These are phyloP conservation scores for Machimus rusticus DNA, from an alignment of 2,888 invertebrate species.

Conservation along the genomic window DNA sequence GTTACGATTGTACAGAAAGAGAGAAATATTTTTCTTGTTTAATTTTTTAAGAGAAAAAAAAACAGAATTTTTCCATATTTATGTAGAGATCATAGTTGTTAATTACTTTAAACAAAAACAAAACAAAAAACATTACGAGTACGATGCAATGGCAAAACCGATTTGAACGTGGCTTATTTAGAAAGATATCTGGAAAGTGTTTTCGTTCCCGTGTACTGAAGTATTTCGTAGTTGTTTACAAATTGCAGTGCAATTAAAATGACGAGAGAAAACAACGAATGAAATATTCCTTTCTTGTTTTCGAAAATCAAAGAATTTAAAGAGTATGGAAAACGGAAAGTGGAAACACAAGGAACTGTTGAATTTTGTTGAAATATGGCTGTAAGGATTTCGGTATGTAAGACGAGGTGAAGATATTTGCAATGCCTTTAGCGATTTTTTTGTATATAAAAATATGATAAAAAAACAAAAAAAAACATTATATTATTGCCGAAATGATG, in stretches of 20 bases:
- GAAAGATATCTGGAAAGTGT: neutral
- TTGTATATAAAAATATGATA: constrained; percentile 1
- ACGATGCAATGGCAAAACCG: neutral
- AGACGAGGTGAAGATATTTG: neutral
- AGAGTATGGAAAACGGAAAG: neutral
- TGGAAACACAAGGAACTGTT: neutral
- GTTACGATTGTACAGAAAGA: constrained; percentile 1
- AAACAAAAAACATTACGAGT: neutral
- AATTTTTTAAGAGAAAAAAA: neutral
- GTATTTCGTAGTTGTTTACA: constrained; percentile 8
- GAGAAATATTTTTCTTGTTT: constrained; percentile 3
- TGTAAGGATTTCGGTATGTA: constrained; percentile 13
- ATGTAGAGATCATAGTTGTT: constrained; percentile 22
- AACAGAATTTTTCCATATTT: constrained; percentile 22
- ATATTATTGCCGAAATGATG: neutral
- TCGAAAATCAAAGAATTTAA: neutral
- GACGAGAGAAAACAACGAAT: neutral
- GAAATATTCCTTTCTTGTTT: neutral
- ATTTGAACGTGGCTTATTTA: constrained; percentile 30
- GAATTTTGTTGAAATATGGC: neutral
- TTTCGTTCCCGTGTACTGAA: neutral
- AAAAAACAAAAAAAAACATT: neutral
- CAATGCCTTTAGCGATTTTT: constrained; percentile 5
- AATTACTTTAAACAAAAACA: neutral
- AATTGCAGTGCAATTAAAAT: neutral